phyloP scores from a whole-genome alignment of 1,140 invertebrate species.

The Theocolax elegans region DNA sequence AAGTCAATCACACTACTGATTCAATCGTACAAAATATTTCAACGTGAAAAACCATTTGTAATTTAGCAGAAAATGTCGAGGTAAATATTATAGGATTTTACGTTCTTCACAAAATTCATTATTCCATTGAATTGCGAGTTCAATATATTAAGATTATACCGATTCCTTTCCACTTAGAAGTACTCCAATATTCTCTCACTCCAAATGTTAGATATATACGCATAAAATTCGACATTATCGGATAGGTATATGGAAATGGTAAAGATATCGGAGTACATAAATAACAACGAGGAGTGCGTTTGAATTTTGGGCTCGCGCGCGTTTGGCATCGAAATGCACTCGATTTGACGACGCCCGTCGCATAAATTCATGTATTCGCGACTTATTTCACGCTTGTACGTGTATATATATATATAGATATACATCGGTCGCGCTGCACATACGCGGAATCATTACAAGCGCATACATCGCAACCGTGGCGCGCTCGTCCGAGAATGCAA shows the following conservation, averaged over 20 bases:
- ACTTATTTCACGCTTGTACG: slow-evolving; percentile 5
- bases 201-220: too few relatives aligned
- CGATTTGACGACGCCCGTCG: neutral
- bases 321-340: neutral
- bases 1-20: too few relatives aligned
- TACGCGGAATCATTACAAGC: slow-evolving; percentile 8
- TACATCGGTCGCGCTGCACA: neutral
- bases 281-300: neutral
- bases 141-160: too few relatives aligned
- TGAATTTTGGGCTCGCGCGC: neutral
- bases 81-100: too few relatives aligned
- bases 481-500: slow-evolving; percentile 3
- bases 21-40: too few relatives aligned
- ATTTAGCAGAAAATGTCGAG: too few relatives aligned
- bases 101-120: too few relatives aligned
- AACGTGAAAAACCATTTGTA: too few relatives aligned
- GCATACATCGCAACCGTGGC: neutral
- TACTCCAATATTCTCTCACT: too few relatives aligned
- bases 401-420: neutral
- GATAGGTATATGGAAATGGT: slow-evolving; percentile 5
- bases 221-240: slow-evolving; percentile 1
- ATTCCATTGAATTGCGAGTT: too few relatives aligned
- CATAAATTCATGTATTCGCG: slow-evolving; percentile 1
- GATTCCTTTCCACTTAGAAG: too few relatives aligned
- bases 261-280: slow-evolving; percentile 4